These are phyloP conservation scores for Danaus melanippus DNA, from an alignment of 1,140 invertebrate species.

Conservation along the genomic window DNA sequence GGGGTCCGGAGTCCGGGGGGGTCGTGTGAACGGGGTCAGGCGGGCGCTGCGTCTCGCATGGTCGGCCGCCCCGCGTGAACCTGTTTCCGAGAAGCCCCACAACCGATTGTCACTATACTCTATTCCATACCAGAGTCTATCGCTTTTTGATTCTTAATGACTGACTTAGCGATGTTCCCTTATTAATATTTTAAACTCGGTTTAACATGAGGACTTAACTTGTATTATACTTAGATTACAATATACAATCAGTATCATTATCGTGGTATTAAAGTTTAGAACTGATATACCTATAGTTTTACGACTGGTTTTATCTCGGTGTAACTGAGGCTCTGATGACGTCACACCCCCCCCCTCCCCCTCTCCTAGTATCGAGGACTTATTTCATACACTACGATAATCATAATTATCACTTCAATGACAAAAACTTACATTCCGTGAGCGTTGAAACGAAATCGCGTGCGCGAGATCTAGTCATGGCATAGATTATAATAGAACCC, in stretches of 20 bases:
- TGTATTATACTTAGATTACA: too few relatives aligned
- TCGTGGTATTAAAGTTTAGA: too few relatives aligned
- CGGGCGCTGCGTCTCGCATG: conserved; percentile 49
- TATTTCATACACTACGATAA: conserved; percentile 35
- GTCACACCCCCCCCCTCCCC: neutral
- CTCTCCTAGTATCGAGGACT: conserved; percentile 24
- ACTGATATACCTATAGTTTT: too few relatives aligned
- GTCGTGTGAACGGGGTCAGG: conserved; percentile 59
- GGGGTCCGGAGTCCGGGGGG: conserved; percentile 18
- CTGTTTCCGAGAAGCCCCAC: conserved; percentile 29
- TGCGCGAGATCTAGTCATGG: conserved; percentile 18
- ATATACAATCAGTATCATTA: too few relatives aligned
- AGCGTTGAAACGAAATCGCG: conserved; percentile 37
- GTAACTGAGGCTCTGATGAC: too few relatives aligned
- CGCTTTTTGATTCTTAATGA: conserved; percentile 3
- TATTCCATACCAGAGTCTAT: conserved; percentile 9
- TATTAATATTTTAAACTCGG: too few relatives aligned
- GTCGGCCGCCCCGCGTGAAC: conserved; percentile 28
- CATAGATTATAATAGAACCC: neutral
- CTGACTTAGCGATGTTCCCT: too few relatives aligned
- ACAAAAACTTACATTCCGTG: conserved; percentile 50
- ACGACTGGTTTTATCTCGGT: too few relatives aligned
- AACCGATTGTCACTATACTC: conserved; percentile 18
- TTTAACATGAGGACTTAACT: too few relatives aligned
- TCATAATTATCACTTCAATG: conserved; percentile 35